Base-by-base conservation (phyloP, 2,797 vertebrate genomes). In the Diplodus sargus region DNA sequence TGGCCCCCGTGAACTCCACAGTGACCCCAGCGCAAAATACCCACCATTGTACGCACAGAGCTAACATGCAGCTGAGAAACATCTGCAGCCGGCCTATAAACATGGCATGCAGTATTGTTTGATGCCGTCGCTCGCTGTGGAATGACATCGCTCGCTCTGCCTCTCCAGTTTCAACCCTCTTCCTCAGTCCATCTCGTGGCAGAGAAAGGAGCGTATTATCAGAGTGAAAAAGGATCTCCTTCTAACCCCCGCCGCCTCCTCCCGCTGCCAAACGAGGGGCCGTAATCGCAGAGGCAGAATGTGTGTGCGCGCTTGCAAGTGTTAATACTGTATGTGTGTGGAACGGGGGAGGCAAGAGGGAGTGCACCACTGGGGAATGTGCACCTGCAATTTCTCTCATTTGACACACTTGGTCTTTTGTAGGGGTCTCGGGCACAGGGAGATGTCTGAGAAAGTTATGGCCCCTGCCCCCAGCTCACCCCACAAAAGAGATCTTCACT, bases 331-430 rank as follows among this genome's bases (percentile, higher is more conserved):
- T 34, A 72, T 81, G 79, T 87, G 85, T 87, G 90, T 58, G 54
- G 45, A 62, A 81, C 75, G 76, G 70, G 76, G 81, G 72, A 82
- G 79, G 65, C 57, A 30, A 57, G 60, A 71, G 61, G 79, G 86
- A 85, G 85, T 69, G 78, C 60, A 82, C 80, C 80, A 53, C 84
- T 81, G 79, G 89, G 93, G 93, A 94, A 94, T 93, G 92, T 90
- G 93, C 93, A 94, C 94, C 93, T 94, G 93, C 91, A 93, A 90
- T 92, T 88, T 91, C 89, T 93, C 90, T 89, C 85, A 87, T 90
- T 93, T 88, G 92, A 94, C 90, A 94, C 91, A 93, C 89, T 91
- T 85, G 85, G 82, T 90, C 91, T 94, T 92, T 94, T 94, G 93
- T 94, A 52, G 28, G 78, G 85, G 77, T 86, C 76, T 49, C 47